Evolutionary conservation across 1,140 invertebrate species (phyloP).

Genomic region (Pseudomyrmex gracilis): DNA sequence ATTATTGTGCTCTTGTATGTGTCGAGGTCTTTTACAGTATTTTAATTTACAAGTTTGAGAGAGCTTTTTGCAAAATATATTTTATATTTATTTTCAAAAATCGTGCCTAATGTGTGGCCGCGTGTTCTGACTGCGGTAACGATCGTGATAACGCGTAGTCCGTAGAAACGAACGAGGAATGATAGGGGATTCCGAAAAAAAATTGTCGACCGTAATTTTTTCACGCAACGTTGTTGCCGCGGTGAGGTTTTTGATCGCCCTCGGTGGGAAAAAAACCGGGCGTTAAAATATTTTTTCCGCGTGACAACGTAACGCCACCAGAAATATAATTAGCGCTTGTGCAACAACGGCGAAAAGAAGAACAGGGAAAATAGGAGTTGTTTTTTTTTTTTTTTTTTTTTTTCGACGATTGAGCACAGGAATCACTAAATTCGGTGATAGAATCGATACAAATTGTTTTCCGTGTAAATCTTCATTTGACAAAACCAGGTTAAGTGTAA

Average conservation of each 20-base stretch:
- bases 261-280: constrained; percentile 45
- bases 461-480: constrained; percentile 4
- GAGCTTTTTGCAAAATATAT: too few relatives aligned
- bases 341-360: constrained; percentile 13
- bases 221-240: constrained; percentile 32
- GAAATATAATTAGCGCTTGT: constrained; percentile 57
- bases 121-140: constrained; percentile 58
- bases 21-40: too few relatives aligned
- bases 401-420: not conserved
- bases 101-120: constrained; percentile 64
- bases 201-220: constrained; percentile 66
- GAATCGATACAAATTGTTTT: not conserved
- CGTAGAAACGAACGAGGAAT: constrained; percentile 73
- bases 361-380: not conserved
- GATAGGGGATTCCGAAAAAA: constrained; percentile 62
- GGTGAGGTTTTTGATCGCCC: constrained; percentile 55
- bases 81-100: constrained; percentile 67
- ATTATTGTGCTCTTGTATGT: too few relatives aligned
- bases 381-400: not conserved
- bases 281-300: constrained; percentile 59
- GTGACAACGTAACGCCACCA: constrained; percentile 1
- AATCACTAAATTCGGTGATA: not conserved
- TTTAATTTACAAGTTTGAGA: too few relatives aligned
- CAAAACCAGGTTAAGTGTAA: not conserved
- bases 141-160: constrained; percentile 72